Base-by-base conservation (phyloP, 2,797 vertebrate genomes). In the Scolopax bukidnonensis region DNA sequence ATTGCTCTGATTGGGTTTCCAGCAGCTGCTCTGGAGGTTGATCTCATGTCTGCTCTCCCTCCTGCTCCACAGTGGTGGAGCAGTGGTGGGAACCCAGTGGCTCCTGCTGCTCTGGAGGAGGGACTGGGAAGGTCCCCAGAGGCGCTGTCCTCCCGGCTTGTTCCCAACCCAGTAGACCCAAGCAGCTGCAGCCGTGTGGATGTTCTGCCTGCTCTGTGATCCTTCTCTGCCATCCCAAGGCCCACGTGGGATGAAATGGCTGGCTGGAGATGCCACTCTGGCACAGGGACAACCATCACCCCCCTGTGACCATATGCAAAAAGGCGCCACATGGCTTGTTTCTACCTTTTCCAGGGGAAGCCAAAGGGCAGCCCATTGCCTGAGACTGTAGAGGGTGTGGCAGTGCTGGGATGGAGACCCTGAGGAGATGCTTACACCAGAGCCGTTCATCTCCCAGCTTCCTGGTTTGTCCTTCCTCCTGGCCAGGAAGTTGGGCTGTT, bases 211-310 rank as follows among this genome's bases (percentile, higher is more conserved):
- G 47, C 30, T 75, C 27, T 7, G 2, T 6, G 10, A 64, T 41
- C 61, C 68, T 57, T 27, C 40, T 79, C 27, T 61, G 53, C 36
- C 30, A 30, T 51, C 51, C 56, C 28, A 33, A 30, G 69, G 12
- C n/a, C n/a, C 20, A 21, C 1, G 2, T 0, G 0, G 18, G 28
- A 50, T 65, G 18, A 11, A 51, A 15, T 30, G 16, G 25, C 24
- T 54, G 24, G 20, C 64, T 74, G 64, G n/a, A 59, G 51, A 32
- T 61, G 27, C 23, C 18, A 6, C 16, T 64, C 41, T 33, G 40
- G 47, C 40, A 53, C 24, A 24, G 48, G 32, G 53, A 53, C 24
- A 84, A 17, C 67, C 20, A 32, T 65, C 59, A 78, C 23, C 11
- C 32, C 67, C 75, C 53, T 57, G 2, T 11, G 18, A 21, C 28